These are phyloP conservation scores for Promerops cafer DNA, from an alignment of 2,113 vertebrate genomes.

Conservation along the genomic window DNA sequence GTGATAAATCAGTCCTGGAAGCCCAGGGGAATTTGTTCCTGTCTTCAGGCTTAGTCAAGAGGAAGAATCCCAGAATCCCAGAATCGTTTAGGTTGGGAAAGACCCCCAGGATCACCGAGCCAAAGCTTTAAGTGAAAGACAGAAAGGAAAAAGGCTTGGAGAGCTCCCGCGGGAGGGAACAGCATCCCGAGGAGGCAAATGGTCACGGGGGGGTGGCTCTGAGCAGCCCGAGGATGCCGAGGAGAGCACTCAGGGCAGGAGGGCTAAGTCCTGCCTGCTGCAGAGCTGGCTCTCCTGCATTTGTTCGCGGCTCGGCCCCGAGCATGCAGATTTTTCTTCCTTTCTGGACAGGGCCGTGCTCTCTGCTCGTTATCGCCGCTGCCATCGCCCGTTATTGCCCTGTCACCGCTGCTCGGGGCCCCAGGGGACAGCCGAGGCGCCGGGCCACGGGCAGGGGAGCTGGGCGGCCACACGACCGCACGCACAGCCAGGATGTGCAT, in stretches of 20 bases:
- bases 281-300: neutral
- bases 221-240: neutral
- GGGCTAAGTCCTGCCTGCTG: neutral
- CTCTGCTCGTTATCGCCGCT: neutral
- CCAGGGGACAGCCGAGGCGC: neutral
- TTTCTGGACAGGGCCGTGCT: neutral
- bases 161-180: neutral
- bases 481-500: fast-evolving
- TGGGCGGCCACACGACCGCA: neutral
- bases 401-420: neutral
- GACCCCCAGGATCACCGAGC: neutral
- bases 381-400: neutral
- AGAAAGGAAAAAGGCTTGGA: neutral
- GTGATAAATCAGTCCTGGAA: neutral
- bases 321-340: neutral
- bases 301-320: neutral
- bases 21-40: neutral
- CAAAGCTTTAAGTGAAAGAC: too few species aligned
- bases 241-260: neutral
- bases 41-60: neutral
- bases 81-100: neutral
- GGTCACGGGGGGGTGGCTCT: fast-evolving
- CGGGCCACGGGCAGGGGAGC: neutral
- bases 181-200: neutral
- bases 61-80: neutral